phyloP scores from a whole-genome alignment of 2,797 vertebrate species.

The Ciconia nigra region DNA sequence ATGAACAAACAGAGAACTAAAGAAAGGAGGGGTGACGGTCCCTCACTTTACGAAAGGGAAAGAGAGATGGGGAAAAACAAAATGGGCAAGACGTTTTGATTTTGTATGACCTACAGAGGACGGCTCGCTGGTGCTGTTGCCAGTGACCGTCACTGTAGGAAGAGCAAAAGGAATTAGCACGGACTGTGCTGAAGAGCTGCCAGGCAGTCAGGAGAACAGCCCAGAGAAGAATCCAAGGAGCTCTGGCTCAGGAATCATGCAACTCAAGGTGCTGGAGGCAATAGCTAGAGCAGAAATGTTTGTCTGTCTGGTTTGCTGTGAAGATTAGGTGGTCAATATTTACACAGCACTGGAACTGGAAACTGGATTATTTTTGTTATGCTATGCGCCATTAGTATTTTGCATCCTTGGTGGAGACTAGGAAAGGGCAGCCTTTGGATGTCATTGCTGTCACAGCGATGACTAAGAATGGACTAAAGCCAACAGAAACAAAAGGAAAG shows the following conservation, averaged over 20 bases:
- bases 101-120: background rate
- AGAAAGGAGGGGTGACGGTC: background rate
- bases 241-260: accelerated
- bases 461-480: background rate
- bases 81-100: background rate
- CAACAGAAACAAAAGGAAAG: background rate
- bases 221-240: background rate
- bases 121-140: background rate
- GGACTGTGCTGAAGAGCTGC: background rate
- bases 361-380: background rate
- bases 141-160: background rate
- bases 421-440: background rate
- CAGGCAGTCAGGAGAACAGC: background rate
- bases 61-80: background rate
- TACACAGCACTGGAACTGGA: background rate
- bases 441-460: background rate
- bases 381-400: background rate
- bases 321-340: background rate
- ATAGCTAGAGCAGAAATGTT: background rate
- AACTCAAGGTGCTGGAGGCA: background rate
- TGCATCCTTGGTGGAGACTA: background rate
- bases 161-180: background rate
- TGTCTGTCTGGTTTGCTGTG: background rate
- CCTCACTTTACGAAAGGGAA: background rate
- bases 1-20: background rate